phyloP scores from a whole-genome alignment of 2,797 vertebrate genomes.

The Ctenopoma kingsleyae region DNA sequence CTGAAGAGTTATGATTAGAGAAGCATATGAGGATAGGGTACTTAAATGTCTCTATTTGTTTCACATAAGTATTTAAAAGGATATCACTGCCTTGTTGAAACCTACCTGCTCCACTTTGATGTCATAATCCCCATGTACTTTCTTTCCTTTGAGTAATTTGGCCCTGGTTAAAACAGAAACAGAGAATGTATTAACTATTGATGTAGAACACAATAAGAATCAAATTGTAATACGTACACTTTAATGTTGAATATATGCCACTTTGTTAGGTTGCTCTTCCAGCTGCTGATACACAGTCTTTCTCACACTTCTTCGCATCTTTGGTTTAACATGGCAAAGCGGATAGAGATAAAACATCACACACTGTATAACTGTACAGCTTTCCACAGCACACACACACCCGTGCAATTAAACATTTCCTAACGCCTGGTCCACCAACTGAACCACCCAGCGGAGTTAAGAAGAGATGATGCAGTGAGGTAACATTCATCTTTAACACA shows the following conservation, averaged over 20 bases:
- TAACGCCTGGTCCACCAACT: neutral
- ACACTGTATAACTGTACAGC: neutral
- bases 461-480: conserved; percentile 18
- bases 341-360: conserved; percentile 14
- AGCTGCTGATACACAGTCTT: conserved; percentile 14
- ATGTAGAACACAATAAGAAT: too few relatives aligned
- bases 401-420: neutral
- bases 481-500: conserved; percentile 3
- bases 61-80: conserved; percentile 16
- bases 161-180: conserved; percentile 82
- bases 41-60: conserved; percentile 6
- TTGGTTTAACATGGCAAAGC: conserved; percentile 10
- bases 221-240: neutral
- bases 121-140: conserved; percentile 93
- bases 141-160: conserved; percentile 95
- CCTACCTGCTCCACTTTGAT: conserved; percentile 96
- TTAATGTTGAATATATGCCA: neutral
- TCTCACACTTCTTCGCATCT: conserved; percentile 13
- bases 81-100: conserved; percentile 23
- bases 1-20: conserved; percentile 72
- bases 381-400: neutral
- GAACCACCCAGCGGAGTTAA: neutral
- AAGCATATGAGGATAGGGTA: conserved; percentile 9
- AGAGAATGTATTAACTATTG: neutral
- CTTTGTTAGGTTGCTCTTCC: conserved; percentile 13